Percentiles rank a stretch among this genome's conserved stretches.
These are phyloP conservation scores for Melangyna quadrimaculata DNA, from an alignment of 2,888 invertebrate species.

Conservation along the genomic window DNA sequence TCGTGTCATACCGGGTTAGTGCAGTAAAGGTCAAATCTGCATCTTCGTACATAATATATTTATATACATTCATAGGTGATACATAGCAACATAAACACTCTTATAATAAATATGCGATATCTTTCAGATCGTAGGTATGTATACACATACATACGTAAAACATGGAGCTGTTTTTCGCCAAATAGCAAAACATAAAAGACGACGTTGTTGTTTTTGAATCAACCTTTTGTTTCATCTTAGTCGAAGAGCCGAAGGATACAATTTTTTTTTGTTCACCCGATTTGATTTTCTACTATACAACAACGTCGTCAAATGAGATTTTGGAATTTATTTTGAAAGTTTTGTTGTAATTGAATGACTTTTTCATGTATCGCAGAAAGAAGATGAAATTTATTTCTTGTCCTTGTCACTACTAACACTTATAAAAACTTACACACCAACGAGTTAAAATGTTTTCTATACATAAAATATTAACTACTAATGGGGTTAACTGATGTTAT, in stretches of 20 bases:
- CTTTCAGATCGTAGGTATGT: background rate
- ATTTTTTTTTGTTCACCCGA: slow-evolving; percentile 30
- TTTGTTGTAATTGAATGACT: slow-evolving; percentile 27
- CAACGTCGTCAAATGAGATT: slow-evolving; percentile 43
- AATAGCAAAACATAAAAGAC: background rate
- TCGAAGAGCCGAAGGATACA: background rate
- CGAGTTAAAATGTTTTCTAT: slow-evolving; percentile 45
- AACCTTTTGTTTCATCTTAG: slow-evolving; percentile 16
- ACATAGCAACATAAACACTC: background rate
- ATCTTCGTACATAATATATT: background rate
- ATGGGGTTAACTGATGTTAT: slow-evolving; percentile 69
- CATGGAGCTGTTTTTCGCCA: slow-evolving; percentile 3
- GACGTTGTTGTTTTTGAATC: slow-evolving; percentile 44
- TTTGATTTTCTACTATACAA: slow-evolving; percentile 43
- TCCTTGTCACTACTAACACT: slow-evolving; percentile 61
- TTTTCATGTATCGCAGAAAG: slow-evolving; percentile 8
- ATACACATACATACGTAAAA: background rate
- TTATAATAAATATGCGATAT: background rate
- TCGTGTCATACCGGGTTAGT: slow-evolving; percentile 67
- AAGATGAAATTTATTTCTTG: slow-evolving; percentile 35
- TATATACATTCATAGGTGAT: background rate
- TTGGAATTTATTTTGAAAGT: slow-evolving; percentile 60
- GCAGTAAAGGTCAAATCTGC: slow-evolving; percentile 68
- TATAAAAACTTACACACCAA: slow-evolving; percentile 18
- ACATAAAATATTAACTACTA: slow-evolving; percentile 69